phyloP scores from a whole-genome alignment of 2,888 invertebrate genomes.

The Lepidochitona cinerea region DNA sequence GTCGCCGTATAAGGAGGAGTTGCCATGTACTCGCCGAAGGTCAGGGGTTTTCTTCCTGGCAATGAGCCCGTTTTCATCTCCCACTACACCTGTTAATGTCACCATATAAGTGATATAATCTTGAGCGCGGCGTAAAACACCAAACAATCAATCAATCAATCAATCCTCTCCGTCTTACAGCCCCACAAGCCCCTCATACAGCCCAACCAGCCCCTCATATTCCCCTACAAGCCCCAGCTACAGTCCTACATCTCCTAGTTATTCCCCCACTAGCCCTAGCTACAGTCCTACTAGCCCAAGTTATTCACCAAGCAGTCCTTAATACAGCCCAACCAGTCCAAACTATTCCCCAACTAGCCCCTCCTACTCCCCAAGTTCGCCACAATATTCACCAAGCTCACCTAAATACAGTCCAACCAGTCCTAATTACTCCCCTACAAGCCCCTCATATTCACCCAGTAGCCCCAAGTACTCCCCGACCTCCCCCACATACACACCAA shows the following conservation, averaged over 20 bases:
- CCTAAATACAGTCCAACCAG: slow-evolving; percentile 61
- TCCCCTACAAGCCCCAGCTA: slow-evolving; percentile 75
- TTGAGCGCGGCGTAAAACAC: not conserved
- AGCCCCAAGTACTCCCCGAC: slow-evolving; percentile 77
- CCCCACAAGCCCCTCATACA: slow-evolving; percentile 74
- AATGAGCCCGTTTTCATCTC: no score
- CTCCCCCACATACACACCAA: slow-evolving; percentile 62
- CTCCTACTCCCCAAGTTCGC: slow-evolving; percentile 76
- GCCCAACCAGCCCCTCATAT: slow-evolving; percentile 77
- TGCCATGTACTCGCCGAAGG: no score
- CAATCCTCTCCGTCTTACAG: slow-evolving; percentile 51
- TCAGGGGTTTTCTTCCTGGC: no score
- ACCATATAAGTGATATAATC: not conserved
- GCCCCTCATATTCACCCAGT: slow-evolving; percentile 71
- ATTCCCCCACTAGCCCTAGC: slow-evolving; percentile 78
- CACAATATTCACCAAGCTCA: slow-evolving; percentile 68
- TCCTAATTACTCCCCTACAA: slow-evolving; percentile 67
- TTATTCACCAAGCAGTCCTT: slow-evolving; percentile 78
- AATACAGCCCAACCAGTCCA: slow-evolving; percentile 86
- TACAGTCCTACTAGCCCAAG: slow-evolving; percentile 75
- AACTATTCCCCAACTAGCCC: slow-evolving; percentile 91
- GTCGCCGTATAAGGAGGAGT: no score
- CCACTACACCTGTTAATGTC: no score
- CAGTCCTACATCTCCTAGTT: slow-evolving; percentile 63
- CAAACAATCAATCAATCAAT: not conserved